phyloP scores from a whole-genome alignment of 2,797 vertebrate species.

The Tolypeutes matacus region DNA sequence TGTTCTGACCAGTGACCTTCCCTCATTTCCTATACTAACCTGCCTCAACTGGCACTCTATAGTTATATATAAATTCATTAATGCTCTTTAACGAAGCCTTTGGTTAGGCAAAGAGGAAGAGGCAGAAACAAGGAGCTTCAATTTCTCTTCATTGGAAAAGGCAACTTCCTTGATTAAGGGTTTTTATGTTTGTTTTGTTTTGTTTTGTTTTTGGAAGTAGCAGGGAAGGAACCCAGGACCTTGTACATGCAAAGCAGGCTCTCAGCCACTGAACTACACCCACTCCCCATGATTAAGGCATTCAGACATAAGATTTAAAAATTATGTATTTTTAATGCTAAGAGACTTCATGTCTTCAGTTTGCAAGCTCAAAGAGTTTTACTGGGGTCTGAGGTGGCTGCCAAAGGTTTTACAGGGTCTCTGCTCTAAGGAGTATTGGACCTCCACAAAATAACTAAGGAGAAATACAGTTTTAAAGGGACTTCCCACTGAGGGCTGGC shows the following conservation, averaged over 20 bases:
- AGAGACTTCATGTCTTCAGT: neutral
- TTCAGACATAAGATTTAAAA: neutral
- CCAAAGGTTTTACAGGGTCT: neutral
- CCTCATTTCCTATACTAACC: too few relatives aligned
- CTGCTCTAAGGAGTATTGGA: neutral
- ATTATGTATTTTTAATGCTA: neutral
- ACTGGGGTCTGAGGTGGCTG: neutral
- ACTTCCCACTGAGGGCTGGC: neutral
- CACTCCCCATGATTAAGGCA: neutral
- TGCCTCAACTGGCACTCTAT: neutral
- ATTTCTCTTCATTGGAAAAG: neutral
- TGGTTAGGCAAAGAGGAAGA: neutral
- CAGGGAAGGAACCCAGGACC: too few relatives aligned
- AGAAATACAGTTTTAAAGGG: neutral
- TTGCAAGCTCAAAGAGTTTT: neutral
- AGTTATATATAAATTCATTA: fast-evolving
- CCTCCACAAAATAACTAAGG: neutral
- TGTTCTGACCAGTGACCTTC: too few relatives aligned
- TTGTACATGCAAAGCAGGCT: too few relatives aligned
- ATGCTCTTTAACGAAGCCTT: neutral
- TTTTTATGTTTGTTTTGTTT: too few relatives aligned
- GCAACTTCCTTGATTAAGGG: neutral
- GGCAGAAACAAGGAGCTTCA: neutral
- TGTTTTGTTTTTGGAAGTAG: too few relatives aligned
- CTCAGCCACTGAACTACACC: too few relatives aligned